These are phyloP conservation scores for Macrophya annulata DNA, from an alignment of 2,888 invertebrate species.

Conservation along the genomic window DNA sequence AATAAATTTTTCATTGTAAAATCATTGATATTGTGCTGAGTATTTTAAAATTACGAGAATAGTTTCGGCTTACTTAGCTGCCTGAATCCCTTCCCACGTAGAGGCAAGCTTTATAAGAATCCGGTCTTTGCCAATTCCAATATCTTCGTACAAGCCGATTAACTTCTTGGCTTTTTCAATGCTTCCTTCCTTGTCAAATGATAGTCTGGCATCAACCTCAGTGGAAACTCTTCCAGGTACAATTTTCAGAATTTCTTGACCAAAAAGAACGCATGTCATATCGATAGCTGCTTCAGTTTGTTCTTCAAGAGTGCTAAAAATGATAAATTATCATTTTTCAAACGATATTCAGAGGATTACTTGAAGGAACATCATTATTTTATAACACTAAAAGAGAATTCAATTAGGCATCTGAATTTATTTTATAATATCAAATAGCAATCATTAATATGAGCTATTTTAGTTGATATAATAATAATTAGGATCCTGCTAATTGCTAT, in stretches of 20 bases:
- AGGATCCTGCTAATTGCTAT: background rate
- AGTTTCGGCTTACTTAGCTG: slow-evolving; percentile 88
- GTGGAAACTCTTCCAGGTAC: slow-evolving; percentile 98
- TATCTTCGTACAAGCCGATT: slow-evolving; percentile 93
- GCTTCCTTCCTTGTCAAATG: slow-evolving; percentile 96
- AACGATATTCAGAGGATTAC: background rate
- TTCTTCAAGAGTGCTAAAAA: slow-evolving; percentile 85
- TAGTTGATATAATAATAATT: background rate
- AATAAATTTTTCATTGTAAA: background rate
- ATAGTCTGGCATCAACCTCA: slow-evolving; percentile 97
- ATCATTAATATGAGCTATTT: background rate
- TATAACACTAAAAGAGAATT: no score
- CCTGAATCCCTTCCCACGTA: slow-evolving; percentile 99
- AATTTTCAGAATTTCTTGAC: slow-evolving; percentile 97
- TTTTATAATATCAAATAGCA: background rate
- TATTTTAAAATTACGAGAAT: slow-evolving; percentile 1
- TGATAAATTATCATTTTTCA: slow-evolving; percentile 56
- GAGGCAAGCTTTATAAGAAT: slow-evolving; percentile 98
- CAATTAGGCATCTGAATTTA: background rate
- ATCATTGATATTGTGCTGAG: background rate
- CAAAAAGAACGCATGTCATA: slow-evolving; percentile 97
- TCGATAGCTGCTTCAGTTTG: slow-evolving; percentile 94
- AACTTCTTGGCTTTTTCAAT: slow-evolving; percentile 94
- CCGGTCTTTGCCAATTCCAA: slow-evolving; percentile 94
- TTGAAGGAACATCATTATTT: background rate